Base-by-base conservation (phyloP, 2,797 vertebrate species). In the Melanotaenia nigrans region DNA sequence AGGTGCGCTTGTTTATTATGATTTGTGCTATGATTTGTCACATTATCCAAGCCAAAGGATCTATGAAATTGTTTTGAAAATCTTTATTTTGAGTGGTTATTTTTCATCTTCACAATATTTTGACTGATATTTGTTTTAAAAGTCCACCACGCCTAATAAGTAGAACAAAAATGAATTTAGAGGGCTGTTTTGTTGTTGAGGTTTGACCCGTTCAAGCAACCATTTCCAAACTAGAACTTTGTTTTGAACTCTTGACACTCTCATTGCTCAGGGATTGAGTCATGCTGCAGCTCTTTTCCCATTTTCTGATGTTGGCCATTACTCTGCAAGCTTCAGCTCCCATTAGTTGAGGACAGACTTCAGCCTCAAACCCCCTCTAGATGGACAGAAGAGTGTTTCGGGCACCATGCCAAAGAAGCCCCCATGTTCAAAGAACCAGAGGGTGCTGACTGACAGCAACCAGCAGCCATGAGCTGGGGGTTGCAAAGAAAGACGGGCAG, bases 361-460 rank as follows among this genome's bases (percentile, higher is more conserved):
- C 5, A 63, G 80, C 78, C 86, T 63, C 80, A 63, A 73, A 61
- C 69, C 84, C 78, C 70, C 76, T 71, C 85, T 73, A 81, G 87
- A 83, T 76, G 77, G 90, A 88, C 86, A 75, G 78, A 80, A 72
- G 84, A 75, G 75, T 75, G 76, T 53, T 83, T 78, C 77, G 69
- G 86, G 85, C 86, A 67, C 66, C 10, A 1, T 79, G 89, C 89
- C 91, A 91, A 82, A 84, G 78, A 86, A 28, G 82, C 84, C 91
- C 78, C 87, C 82, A 70, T 85, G 91, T 88, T 89, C 75, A 86
- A 81, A 88, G 82, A 84, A 71, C 64, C 54, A 33, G 75, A 57
- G 81, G 81, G 84, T 90, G 93, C 83, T 92, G 90, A 94, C 76
- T 90, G 92, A 94, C 89, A 89, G 85, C 86, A 61, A 84, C 90